Conservation (phyloP, 2,797 vertebrate species). For the Rousettus madagascariensis region DNA sequence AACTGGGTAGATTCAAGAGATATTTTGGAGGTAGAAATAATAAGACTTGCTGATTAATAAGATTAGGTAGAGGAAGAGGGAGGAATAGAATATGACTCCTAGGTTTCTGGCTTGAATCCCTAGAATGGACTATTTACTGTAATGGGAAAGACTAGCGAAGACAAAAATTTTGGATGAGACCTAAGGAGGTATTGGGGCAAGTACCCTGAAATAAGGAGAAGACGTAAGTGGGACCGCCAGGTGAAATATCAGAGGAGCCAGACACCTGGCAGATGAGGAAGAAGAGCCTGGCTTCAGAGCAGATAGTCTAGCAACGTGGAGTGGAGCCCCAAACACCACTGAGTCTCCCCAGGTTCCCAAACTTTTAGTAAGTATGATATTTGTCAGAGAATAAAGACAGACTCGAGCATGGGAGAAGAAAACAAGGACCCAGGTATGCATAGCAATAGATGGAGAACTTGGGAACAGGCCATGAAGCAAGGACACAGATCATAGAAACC, state of each 20-base stretch:
- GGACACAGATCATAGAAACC: neutral
- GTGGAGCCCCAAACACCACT: neutral
- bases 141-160: neutral
- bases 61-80: neutral
- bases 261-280: neutral
- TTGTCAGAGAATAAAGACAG: neutral
- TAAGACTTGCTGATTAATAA: neutral
- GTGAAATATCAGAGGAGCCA: neutral
- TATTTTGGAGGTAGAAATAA: neutral
- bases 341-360: neutral
- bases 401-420: neutral
- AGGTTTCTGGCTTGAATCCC: neutral
- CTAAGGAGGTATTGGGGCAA: neutral
- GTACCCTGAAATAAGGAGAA: neutral
- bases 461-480: neutral
- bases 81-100: neutral
- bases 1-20: neutral
- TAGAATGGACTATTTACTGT: neutral
- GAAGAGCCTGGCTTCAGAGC: neutral
- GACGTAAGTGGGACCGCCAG: neutral
- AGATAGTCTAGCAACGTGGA: neutral
- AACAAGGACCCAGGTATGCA: neutral
- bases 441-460: neutral
- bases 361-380: neutral
- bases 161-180: neutral